These are phyloP conservation scores for Zaprionus taronus DNA, from an alignment of 1,140 invertebrate genomes.

Conservation along the genomic window DNA sequence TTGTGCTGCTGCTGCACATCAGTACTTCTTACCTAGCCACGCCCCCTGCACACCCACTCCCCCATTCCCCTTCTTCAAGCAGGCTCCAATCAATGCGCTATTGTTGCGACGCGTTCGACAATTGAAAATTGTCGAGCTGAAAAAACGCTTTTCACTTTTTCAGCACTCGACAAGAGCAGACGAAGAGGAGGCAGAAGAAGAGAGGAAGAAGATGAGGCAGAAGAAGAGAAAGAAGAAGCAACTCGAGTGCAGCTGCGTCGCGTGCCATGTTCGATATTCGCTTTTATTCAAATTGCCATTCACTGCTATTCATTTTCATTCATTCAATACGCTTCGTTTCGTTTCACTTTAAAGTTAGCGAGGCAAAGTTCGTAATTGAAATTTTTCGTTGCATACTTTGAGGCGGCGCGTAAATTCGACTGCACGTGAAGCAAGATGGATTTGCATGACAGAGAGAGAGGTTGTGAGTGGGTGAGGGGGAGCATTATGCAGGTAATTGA, in stretches of 20 bases:
- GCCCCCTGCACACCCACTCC: background rate
- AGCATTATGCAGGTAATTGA: background rate
- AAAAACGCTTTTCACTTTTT: constrained; percentile 43
- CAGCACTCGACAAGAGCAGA: background rate
- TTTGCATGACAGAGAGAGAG: background rate
- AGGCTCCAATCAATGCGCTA: constrained; percentile 69
- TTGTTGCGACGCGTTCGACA: constrained; percentile 76
- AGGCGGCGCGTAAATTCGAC: background rate
- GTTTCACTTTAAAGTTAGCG: constrained; percentile 34
- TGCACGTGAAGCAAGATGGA: background rate
- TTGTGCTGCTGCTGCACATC: background rate
- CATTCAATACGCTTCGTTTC: constrained; percentile 14
- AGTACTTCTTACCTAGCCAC: constrained; percentile 5
- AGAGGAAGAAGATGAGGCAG: background rate
- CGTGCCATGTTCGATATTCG: constrained; percentile 35
- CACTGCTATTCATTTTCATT: constrained; percentile 3
- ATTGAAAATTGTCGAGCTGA: constrained; percentile 66
- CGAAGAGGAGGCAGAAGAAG: no score
- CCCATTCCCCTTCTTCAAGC: background rate
- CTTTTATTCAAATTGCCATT: constrained; percentile 21
- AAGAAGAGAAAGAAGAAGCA: background rate
- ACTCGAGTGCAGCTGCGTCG: constrained; percentile 29
- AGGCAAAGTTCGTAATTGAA: constrained; percentile 47
- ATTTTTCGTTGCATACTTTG: constrained; percentile 43
- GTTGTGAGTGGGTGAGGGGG: background rate